phyloP scores from a whole-genome alignment of 2,888 invertebrate genomes.

The Tupiocoris notatus region DNA sequence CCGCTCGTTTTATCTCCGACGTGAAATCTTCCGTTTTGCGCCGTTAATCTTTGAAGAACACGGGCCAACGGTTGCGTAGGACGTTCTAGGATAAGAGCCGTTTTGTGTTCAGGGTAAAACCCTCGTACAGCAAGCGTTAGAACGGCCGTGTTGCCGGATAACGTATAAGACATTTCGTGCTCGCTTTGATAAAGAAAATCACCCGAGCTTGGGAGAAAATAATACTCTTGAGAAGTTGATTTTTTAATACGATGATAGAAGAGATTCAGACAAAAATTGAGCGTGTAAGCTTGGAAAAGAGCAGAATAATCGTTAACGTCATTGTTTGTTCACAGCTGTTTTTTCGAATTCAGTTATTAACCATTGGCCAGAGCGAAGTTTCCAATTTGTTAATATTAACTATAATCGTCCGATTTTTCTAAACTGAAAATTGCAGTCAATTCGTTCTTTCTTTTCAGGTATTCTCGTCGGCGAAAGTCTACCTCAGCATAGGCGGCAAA shows the following conservation, averaged over 20 bases:
- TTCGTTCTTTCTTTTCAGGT: constrained; percentile 58
- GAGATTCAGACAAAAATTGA: too few species aligned
- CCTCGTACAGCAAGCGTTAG: neutral
- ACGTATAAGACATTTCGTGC: neutral
- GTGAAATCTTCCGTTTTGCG: neutral
- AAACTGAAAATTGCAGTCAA: neutral
- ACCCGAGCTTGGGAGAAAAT: too few species aligned
- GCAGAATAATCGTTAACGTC: too few species aligned
- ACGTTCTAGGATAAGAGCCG: neutral
- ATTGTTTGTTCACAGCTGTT: too few species aligned
- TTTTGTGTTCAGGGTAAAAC: neutral
- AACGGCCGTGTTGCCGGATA: neutral
- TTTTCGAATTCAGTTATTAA: too few species aligned
- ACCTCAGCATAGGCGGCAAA: constrained; percentile 71
- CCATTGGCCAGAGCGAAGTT: too few species aligned
- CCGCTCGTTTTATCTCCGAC: neutral
- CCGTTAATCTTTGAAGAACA: neutral
- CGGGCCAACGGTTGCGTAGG: neutral
- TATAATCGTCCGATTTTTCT: too few species aligned
- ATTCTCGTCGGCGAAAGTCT: constrained; percentile 73
- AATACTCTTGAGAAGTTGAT: too few species aligned
- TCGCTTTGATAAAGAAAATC: neutral
- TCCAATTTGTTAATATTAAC: too few species aligned
- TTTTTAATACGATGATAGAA: too few species aligned
- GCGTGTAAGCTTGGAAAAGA: too few species aligned